phyloP scores from a whole-genome alignment of 2,888 invertebrate species.

The Lasiommata megera region DNA sequence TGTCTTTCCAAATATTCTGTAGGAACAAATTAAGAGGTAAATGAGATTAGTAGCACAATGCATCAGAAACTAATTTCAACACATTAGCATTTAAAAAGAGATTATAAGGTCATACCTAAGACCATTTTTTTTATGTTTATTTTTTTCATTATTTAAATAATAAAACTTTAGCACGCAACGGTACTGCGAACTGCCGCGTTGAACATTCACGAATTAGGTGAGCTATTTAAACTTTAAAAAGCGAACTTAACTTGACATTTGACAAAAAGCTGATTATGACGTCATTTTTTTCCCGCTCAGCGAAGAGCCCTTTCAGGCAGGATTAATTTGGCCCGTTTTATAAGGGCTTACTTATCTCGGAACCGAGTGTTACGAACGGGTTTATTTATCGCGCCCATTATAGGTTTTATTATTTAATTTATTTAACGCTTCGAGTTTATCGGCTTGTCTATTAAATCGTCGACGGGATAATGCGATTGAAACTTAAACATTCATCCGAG shows the following conservation, averaged over 20 bases:
- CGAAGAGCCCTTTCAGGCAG: slow-evolving; percentile 68
- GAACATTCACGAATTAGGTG: slow-evolving; percentile 52
- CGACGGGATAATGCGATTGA: slow-evolving; percentile 69
- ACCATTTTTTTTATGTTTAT: too few species aligned
- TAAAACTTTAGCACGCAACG: slow-evolving; percentile 34
- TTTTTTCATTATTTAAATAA: slow-evolving; percentile 6
- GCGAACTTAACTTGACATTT: slow-evolving; percentile 70
- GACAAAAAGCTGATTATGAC: slow-evolving; percentile 81
- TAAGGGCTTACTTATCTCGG: slow-evolving; percentile 77
- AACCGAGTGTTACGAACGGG: slow-evolving; percentile 65
- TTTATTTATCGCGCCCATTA: slow-evolving; percentile 77
- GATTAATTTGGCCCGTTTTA: slow-evolving; percentile 78
- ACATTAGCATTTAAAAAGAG: too few species aligned
- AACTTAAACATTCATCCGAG: slow-evolving; percentile 57
- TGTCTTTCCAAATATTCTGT: too few species aligned
- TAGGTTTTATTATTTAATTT: slow-evolving; percentile 81
- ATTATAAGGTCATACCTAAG: too few species aligned
- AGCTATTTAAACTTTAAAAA: slow-evolving; percentile 72
- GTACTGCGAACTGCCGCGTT: slow-evolving; percentile 37
- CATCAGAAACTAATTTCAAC: too few species aligned
- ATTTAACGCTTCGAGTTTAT: slow-evolving; percentile 76
- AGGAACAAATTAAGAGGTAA: too few species aligned
- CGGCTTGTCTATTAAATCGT: slow-evolving; percentile 77
- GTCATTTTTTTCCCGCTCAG: slow-evolving; percentile 65
- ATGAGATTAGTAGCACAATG: too few species aligned